A percentile compares a stretch with the other conserved stretches of the same genome.
These are phyloP conservation scores for Euspilapteryx auroguttella DNA, from an alignment of 2,888 invertebrate genomes.

Conservation along the genomic window DNA sequence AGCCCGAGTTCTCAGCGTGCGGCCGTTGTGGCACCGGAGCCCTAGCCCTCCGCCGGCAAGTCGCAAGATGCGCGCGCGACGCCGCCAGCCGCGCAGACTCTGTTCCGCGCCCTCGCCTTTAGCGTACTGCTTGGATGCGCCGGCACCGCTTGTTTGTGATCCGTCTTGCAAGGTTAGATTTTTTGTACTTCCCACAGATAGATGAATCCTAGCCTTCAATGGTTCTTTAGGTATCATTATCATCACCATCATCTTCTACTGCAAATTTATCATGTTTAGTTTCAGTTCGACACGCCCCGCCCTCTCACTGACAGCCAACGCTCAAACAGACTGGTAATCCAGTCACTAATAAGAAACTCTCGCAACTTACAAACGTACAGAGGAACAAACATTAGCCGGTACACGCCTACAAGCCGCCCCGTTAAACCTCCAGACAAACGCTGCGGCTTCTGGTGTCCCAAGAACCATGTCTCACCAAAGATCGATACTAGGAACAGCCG, in stretches of 20 bases:
- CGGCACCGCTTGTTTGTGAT: conserved; percentile 39
- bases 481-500: conserved; percentile 22
- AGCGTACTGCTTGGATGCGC: conserved; percentile 31
- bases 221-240: no score
- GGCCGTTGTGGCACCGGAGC: conserved; percentile 21
- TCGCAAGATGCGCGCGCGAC: conserved; percentile 38
- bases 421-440: conserved; percentile 29
- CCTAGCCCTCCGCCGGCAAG: conserved; percentile 12
- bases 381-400: conserved; percentile 40
- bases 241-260: no score
- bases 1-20: conserved; percentile 26
- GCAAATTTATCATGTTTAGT: no score
- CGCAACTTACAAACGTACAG: no score
- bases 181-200: no score
- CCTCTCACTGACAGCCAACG: no score
- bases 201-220: no score
- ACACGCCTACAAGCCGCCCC: conserved; percentile 39
- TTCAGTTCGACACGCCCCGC: conserved; percentile 42
- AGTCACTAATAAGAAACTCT: no score
- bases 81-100: conserved; percentile 33
- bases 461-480: conserved; percentile 26
- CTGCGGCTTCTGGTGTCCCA: conserved; percentile 38
- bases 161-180: conserved; percentile 36
- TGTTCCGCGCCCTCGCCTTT: conserved; percentile 29
- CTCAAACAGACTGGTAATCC: no score